Percentiles rank a stretch among this genome's conserved stretches.
phyloP scores from a whole-genome alignment of 1,140 invertebrate genomes.

The Antheraea mylitta region DNA sequence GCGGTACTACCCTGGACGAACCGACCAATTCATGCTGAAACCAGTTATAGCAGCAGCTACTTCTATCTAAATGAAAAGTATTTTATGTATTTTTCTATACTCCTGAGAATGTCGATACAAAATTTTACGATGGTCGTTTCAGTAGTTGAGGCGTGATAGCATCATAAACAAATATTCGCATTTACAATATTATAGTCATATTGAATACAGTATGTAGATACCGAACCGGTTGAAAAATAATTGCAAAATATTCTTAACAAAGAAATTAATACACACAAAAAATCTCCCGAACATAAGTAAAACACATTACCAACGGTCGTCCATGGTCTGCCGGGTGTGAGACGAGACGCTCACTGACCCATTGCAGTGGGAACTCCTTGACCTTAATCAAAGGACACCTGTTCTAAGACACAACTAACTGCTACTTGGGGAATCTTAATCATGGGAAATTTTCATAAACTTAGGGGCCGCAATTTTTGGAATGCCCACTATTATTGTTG shows the following conservation, averaged over 20 bases:
- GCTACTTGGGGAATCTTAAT: slow-evolving; percentile 48
- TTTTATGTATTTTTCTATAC: no score
- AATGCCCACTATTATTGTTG: slow-evolving; percentile 3
- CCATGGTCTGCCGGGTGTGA: slow-evolving; percentile 52
- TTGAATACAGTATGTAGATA: no score
- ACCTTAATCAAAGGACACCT: slow-evolving; percentile 67
- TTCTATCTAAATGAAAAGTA: no score
- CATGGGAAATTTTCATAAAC: slow-evolving; percentile 48
- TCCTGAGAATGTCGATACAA: no score
- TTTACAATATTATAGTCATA: no score
- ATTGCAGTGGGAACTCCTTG: slow-evolving; percentile 65
- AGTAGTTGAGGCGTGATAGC: no score
- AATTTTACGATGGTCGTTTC: no score
- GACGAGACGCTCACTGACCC: slow-evolving; percentile 49
- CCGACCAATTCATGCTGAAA: no score
- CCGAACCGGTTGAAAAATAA: not conserved
- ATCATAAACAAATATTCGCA: no score
- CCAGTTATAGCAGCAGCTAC: no score
- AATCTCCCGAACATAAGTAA: not conserved
- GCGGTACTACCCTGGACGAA: no score
- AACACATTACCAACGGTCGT: slow-evolving; percentile 47
- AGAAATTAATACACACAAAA: not conserved
- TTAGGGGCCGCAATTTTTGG: slow-evolving; percentile 14
- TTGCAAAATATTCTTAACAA: not conserved
- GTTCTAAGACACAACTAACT: slow-evolving; percentile 32